These are phyloP conservation scores for Sebastes matsubarae DNA, from an alignment of 2,797 vertebrate genomes.

Conservation along the genomic window DNA sequence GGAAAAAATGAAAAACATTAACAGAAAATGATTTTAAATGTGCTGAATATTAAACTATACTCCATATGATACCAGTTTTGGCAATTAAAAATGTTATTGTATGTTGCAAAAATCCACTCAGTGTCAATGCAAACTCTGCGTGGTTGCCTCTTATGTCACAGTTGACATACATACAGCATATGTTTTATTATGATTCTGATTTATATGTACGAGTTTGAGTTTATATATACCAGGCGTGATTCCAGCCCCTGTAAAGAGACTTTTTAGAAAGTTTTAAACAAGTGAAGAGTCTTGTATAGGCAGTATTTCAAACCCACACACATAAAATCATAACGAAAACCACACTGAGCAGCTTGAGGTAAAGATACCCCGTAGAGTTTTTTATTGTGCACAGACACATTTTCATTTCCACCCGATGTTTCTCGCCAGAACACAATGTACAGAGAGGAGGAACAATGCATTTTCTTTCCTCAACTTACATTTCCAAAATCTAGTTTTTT, in stretches of 20 bases:
- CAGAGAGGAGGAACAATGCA: not conserved
- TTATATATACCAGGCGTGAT: not conserved
- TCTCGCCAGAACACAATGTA: conserved; percentile 19
- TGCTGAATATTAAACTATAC: not conserved
- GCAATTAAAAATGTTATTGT: not conserved
- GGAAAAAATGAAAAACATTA: not conserved
- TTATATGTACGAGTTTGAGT: not conserved
- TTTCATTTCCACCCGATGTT: not conserved
- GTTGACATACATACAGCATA: not conserved
- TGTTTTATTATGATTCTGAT: not conserved
- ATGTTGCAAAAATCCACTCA: not conserved
- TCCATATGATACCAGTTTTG: not conserved
- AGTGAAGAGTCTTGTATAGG: not conserved
- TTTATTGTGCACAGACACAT: conserved; percentile 3
- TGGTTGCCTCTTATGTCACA: not conserved
- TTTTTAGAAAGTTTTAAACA: not conserved
- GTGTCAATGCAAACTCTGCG: not conserved
- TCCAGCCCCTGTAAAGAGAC: not conserved
- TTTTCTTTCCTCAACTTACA: not conserved
- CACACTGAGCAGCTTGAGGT: not conserved
- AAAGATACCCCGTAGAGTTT: not conserved
- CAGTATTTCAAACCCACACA: not conserved
- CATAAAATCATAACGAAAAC: not conserved
- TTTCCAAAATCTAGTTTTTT: not conserved
- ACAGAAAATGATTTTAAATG: not conserved